phyloP scores from a whole-genome alignment of 2,888 invertebrate species.

The Odontomyia ornata region DNA sequence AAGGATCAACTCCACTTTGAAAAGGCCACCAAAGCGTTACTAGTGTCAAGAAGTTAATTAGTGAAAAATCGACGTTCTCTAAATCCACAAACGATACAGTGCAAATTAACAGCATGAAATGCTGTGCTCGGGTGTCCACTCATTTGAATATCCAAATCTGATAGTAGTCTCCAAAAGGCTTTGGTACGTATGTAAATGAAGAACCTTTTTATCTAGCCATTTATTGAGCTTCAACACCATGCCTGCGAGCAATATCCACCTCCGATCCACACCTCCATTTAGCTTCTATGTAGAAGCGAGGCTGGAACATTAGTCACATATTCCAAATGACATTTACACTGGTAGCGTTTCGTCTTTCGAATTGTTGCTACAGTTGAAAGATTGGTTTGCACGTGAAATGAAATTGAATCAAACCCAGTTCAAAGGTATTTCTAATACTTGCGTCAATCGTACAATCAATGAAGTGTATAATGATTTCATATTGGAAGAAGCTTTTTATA shows the following conservation, averaged over 20 bases:
- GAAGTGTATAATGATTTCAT: too few relatives aligned
- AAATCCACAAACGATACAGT: background rate
- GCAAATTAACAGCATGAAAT: constrained; percentile 15
- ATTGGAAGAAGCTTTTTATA: too few relatives aligned
- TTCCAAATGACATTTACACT: constrained; percentile 37
- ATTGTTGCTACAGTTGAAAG: background rate
- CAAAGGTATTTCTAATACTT: too few relatives aligned
- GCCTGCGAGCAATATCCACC: background rate
- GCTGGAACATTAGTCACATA: constrained; percentile 26
- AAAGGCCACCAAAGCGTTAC: constrained; percentile 23
- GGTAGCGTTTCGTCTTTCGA: background rate
- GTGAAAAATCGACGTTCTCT: background rate
- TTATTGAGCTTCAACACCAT: constrained; percentile 36
- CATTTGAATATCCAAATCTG: constrained; percentile 45
- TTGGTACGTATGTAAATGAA: constrained; percentile 26
- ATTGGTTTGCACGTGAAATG: too few relatives aligned
- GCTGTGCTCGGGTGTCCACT: background rate
- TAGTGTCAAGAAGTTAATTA: constrained; percentile 42
- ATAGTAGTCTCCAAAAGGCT: constrained; percentile 1
- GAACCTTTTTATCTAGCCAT: constrained; percentile 27
- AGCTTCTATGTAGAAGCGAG: background rate
- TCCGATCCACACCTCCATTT: constrained; percentile 24
- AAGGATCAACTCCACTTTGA: background rate
- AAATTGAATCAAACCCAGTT: too few relatives aligned
- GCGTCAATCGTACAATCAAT: too few relatives aligned